phyloP scores from a whole-genome alignment of 2,888 invertebrate species.

The Sarcophaga carnaria region DNA sequence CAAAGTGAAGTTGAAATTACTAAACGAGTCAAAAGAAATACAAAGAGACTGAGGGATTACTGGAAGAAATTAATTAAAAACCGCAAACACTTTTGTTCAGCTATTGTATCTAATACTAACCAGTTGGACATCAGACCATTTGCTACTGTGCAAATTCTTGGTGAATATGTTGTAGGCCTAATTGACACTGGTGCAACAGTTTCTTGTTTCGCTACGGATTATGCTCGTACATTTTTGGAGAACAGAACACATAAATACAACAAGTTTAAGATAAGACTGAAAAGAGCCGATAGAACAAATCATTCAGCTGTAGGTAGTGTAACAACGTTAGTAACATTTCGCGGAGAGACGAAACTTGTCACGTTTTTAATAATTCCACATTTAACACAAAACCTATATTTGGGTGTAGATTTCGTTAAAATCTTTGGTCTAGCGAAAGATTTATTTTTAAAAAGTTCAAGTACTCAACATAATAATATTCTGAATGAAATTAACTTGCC shows the following conservation, averaged over 20 bases:
- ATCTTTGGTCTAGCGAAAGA: slow-evolving; percentile 20
- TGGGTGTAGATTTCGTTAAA: slow-evolving; percentile 34
- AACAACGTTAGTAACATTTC: background rate
- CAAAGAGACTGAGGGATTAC: background rate
- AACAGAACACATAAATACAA: slow-evolving; percentile 1
- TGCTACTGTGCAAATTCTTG: slow-evolving; percentile 11
- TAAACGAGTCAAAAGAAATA: background rate
- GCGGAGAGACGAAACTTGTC: background rate
- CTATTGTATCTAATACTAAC: background rate
- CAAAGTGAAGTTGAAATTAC: too few species aligned
- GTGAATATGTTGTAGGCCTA: slow-evolving; percentile 24
- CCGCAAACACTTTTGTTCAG: slow-evolving; percentile 2
- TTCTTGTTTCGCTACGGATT: slow-evolving; percentile 10
- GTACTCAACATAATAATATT: too few species aligned
- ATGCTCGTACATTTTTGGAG: background rate
- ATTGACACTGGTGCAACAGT: slow-evolving; percentile 44
- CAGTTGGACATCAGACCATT: slow-evolving; percentile 18
- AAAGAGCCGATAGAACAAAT: slow-evolving; percentile 6
- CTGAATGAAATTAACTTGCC: too few species aligned
- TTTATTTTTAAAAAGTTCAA: slow-evolving; percentile 10
- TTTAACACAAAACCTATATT: slow-evolving; percentile 40
- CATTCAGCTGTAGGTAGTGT: slow-evolving; percentile 28
- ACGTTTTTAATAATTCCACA: background rate
- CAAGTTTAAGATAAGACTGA: slow-evolving; percentile 11
- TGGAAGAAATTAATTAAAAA: background rate